A percentile compares a stretch with the other conserved stretches of the same genome.
Conservation (phyloP, 2,888 invertebrate genomes). For the Empis livida region DNA sequence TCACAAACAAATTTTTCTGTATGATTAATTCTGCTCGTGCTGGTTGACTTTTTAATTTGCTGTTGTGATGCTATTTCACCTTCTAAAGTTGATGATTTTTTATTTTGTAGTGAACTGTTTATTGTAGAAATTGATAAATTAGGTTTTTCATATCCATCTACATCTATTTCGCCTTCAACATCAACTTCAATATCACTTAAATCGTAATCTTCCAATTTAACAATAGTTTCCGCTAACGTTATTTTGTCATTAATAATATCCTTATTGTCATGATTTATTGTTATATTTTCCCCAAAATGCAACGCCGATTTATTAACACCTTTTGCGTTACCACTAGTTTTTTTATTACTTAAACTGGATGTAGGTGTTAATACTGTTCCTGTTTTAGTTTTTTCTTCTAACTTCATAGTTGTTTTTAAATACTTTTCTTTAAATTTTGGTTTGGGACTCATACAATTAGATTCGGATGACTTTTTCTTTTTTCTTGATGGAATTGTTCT, state of each 20-base stretch:
- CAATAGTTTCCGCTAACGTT: conserved; percentile 1
- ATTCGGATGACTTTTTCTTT: background rate
- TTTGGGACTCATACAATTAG: background rate
- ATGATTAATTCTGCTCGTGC: background rate
- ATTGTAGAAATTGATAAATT: background rate
- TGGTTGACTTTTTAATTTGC: too few species aligned
- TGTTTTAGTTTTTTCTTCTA: too few species aligned
- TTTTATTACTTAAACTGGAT: background rate
- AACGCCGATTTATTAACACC: background rate
- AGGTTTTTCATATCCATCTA: background rate
- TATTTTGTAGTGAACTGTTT: background rate
- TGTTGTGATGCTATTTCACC: background rate
- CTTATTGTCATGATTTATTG: conserved; percentile 12
- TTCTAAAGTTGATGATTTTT: background rate
- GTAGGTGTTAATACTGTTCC: too few species aligned
- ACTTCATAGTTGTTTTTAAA: background rate
- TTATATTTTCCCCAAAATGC: conserved; percentile 13
- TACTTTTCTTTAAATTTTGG: conserved; percentile 7
- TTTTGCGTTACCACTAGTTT: background rate
- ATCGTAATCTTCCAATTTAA: conserved; percentile 30
- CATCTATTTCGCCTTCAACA: conserved; percentile 38
- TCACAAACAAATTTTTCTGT: conserved; percentile 1
- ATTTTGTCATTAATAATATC: background rate
- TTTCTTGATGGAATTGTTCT: background rate
- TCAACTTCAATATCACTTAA: conserved; percentile 46